Base-by-base conservation (phyloP, 2,113 vertebrate genomes). In the Crypturellus undulatus region DNA sequence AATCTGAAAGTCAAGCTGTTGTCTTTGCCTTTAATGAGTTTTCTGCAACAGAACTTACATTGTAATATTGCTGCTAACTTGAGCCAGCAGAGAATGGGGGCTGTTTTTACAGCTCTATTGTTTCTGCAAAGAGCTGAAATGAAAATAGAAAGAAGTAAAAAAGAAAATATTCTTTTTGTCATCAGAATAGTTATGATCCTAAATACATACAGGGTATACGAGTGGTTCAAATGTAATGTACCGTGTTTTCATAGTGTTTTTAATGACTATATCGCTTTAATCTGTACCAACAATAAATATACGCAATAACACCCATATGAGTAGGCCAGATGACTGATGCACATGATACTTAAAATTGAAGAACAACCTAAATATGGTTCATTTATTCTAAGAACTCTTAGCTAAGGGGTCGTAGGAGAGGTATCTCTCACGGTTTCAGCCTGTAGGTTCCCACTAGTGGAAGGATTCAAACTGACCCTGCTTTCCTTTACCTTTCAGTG, bases 1-100 rank as follows among this genome's bases (percentile, higher is more conserved):
- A 51, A 85, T 93, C 85, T 88, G 49, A 80, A 95, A 93, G 60
- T 81, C 89, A 84, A 89, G 43, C 78, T 87, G 90, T 88, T 69
- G 19, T 75, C 62, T 75, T 93, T 85, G 52, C 34, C 86, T 90
- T 83, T 89, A 93, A 71, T 89, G 42, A 83, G 1, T 87, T 87
- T 92, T 90, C 73, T 90, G 19, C 83, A 71, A 34, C 56, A 81
- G 83, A 90, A 79, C 12, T 60, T 92, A 45, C 1, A 0, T 84
- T 81, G 76, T 28, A 79, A 18, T 64, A 71, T 75, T 92, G 38
- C 51, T 93, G 69, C 68, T 60, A 90, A 58, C 36, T 68, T 86
- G 28, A 86, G 86, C 34, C 68, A 77, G 45, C 40, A 28, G 3
- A 83, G 25, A 47, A n/a, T 72, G 64, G 78, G 76, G 34, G 6